Conservation (phyloP, 2,113 vertebrate species). For the Centropristis striata region DNA sequence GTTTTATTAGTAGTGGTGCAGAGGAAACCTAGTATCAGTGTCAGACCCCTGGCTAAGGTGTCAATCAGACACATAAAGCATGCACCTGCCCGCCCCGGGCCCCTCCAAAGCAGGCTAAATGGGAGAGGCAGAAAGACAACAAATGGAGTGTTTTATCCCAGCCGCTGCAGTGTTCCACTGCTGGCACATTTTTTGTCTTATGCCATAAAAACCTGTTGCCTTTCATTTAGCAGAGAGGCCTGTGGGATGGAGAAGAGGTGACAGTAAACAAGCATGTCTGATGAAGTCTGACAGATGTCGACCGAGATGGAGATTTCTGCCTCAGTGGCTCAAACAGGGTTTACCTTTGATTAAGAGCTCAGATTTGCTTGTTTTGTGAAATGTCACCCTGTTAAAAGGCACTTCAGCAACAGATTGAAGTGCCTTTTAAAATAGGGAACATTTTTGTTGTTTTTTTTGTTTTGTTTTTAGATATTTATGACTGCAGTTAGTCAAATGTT, state of each 20-base stretch:
- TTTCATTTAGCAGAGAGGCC: conserved; percentile 55
- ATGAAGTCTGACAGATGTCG: conserved; percentile 46
- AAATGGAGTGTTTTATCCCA: conserved; percentile 52
- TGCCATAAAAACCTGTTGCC: conserved; percentile 64
- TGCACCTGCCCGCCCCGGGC: conserved; percentile 25
- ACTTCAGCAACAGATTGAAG: not conserved
- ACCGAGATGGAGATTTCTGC: conserved; percentile 33
- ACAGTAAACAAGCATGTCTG: conserved; percentile 30
- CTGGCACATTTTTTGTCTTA: conserved; percentile 22
- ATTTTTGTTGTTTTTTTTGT: not conserved
- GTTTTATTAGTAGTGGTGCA: conserved; percentile 65
- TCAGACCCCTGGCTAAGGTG: conserved; percentile 54
- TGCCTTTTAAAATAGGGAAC: not conserved
- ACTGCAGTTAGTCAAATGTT: not conserved
- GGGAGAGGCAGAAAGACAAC: conserved; percentile 26
- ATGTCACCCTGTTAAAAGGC: not conserved
- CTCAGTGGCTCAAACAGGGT: not conserved
- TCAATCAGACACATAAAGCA: conserved; percentile 61
- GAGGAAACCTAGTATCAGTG: conserved; percentile 41
- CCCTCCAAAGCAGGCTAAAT: conserved; percentile 24
- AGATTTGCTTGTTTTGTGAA: conserved; percentile 15
- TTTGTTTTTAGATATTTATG: not conserved
- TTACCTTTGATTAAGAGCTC: conserved; percentile 34
- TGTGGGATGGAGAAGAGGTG: conserved; percentile 3
- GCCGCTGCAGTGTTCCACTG: not conserved